A percentile compares a stretch with the other conserved stretches of the same genome.
These are phyloP conservation scores for Pungitius pungitius DNA, from an alignment of 2,113 vertebrate genomes.

Conservation along the genomic window DNA sequence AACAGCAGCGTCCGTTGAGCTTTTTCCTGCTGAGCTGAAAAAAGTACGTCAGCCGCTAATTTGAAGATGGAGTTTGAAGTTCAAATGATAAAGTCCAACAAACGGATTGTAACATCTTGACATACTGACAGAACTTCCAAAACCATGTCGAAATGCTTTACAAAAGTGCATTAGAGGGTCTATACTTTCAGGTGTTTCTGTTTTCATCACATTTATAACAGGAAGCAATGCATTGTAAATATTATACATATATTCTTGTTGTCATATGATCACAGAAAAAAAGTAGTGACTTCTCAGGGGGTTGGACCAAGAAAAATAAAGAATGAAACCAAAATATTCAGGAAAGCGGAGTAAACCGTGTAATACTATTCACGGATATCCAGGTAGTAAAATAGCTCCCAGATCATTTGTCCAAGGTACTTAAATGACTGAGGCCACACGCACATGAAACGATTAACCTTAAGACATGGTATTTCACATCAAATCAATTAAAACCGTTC, in stretches of 20 bases:
- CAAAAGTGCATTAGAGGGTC: not conserved
- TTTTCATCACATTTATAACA: not conserved
- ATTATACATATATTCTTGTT: not conserved
- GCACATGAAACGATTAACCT: constrained; percentile 12
- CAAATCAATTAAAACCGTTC: constrained; percentile 25
- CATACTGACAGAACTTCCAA: constrained; percentile 38
- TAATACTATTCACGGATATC: constrained; percentile 16
- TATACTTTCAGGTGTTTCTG: not conserved
- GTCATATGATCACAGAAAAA: not conserved
- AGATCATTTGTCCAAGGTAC: not conserved
- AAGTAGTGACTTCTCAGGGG: not conserved
- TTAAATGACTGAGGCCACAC: constrained; percentile 11
- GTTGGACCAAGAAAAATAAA: not conserved
- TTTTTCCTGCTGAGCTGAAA: constrained; percentile 1
- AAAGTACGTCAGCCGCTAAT: not conserved
- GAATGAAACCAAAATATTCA: not conserved
- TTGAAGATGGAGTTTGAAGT: not conserved
- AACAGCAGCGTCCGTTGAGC: not conserved
- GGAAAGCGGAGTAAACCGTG: not conserved
- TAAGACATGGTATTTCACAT: constrained; percentile 44
- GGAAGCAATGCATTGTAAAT: constrained; percentile 6
- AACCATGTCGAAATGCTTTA: constrained; percentile 5
- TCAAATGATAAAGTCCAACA: not conserved
- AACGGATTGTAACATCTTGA: constrained; percentile 12
- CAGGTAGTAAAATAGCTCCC: not conserved